A percentile compares a stretch with the other conserved stretches of the same genome.
These are phyloP conservation scores for Siderastrea siderea DNA, from an alignment of 92 coral and sea anemone species.

Conservation along the genomic window DNA sequence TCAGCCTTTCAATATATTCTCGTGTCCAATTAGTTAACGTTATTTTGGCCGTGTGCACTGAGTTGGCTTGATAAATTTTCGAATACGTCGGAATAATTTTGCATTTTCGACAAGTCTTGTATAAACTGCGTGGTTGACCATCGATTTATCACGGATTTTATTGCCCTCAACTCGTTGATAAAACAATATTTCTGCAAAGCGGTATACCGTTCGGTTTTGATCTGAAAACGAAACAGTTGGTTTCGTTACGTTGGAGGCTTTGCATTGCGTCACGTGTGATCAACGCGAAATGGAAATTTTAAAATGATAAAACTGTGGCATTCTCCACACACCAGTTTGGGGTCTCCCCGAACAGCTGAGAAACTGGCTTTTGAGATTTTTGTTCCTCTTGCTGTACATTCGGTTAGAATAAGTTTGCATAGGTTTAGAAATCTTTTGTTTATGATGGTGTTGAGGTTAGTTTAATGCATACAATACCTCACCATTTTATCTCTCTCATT, in stretches of 20 bases:
- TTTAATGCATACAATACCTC: background rate
- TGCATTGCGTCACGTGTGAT: slow-evolving; percentile 27
- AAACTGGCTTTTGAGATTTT: background rate
- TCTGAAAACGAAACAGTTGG: slow-evolving; percentile 3
- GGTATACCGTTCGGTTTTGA: background rate
- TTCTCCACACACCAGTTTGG: slow-evolving; percentile 2
- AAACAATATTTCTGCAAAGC: background rate
- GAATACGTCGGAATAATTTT: background rate
- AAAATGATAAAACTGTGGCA: background rate
- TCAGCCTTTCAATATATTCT: background rate
- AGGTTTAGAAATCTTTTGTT: background rate
- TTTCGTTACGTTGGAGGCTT: background rate
- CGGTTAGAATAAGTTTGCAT: background rate
- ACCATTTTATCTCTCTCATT: background rate
- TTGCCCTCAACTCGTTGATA: slow-evolving; percentile 16
- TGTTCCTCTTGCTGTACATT: background rate
- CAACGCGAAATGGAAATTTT: background rate
- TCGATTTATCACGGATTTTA: slow-evolving; percentile 19
- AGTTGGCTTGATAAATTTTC: background rate
- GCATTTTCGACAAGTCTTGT: background rate
- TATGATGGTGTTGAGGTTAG: background rate
- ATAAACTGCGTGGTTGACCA: slow-evolving; percentile 40
- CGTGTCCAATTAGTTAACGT: slow-evolving; percentile 14
- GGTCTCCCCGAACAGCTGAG: background rate
- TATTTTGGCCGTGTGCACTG: background rate